Conservation (phyloP, 1,140 invertebrate species). For the Sycophila sp. region DNA sequence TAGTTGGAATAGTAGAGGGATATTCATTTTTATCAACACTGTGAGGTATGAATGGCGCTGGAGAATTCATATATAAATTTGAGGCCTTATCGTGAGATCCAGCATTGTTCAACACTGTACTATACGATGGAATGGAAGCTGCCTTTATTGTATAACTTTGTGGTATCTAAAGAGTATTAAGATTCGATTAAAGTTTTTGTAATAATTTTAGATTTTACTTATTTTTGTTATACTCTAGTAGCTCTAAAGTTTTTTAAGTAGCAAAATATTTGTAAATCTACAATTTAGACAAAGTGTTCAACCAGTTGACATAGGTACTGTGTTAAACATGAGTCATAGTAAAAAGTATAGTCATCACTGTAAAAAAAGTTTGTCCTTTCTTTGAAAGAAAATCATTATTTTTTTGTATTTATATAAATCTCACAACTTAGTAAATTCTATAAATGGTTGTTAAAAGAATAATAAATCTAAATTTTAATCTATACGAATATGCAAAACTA, state of each 20-base stretch:
- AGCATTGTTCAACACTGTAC: constrained; percentile 64
- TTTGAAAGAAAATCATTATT: no score
- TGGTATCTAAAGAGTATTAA: constrained; percentile 60
- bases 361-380: no score
- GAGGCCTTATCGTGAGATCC: constrained; percentile 54
- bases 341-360: no score
- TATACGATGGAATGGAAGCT: constrained; percentile 66
- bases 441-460: neutral
- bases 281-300: no score
- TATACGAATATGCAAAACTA: no score
- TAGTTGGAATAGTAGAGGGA: constrained; percentile 38
- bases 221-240: no score
- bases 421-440: neutral
- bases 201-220: no score
- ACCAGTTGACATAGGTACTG: no score
- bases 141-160: constrained; percentile 68
- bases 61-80: constrained; percentile 64
- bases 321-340: no score
- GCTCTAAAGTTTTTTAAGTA: no score
- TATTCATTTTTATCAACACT: constrained; percentile 56
- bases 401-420: neutral
- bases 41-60: constrained; percentile 54
- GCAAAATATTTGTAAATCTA: no score
- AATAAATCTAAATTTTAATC: no score
- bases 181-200: constrained; percentile 2